These are phyloP conservation scores for Drosophila subpulchrella DNA, from an alignment of 1,140 invertebrate genomes.

Conservation along the genomic window DNA sequence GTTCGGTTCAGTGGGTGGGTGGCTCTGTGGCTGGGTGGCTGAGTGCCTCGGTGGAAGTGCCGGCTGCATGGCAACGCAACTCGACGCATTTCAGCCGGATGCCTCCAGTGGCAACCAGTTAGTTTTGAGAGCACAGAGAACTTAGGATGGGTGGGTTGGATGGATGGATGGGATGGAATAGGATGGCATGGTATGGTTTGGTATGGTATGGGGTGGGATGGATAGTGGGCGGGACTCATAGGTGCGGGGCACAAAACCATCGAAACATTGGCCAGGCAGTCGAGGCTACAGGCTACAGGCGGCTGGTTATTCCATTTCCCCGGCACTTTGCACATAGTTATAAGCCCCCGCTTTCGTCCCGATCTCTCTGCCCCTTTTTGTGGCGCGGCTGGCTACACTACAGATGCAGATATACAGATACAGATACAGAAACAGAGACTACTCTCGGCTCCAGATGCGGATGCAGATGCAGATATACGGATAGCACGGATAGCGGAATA, in stretches of 20 bases:
- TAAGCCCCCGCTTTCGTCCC: slow-evolving; percentile 26
- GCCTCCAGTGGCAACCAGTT: slow-evolving; percentile 46
- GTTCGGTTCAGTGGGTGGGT: not conserved
- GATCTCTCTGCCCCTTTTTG: not conserved
- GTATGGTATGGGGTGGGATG: not conserved
- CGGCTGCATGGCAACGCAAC: slow-evolving; percentile 43
- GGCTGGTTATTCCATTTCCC: slow-evolving; percentile 27
- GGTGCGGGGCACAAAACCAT: slow-evolving; percentile 30
- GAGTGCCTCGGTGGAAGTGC: slow-evolving; percentile 27
- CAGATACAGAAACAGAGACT: slow-evolving; percentile 38
- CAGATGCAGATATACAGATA: slow-evolving; percentile 43
- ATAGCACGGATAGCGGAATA: slow-evolving; percentile 33
- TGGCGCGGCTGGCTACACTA: slow-evolving; percentile 18
- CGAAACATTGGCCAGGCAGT: slow-evolving; percentile 34
- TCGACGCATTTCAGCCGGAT: slow-evolving; percentile 43
- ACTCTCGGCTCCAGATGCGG: slow-evolving; percentile 26
- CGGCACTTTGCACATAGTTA: slow-evolving; percentile 68
- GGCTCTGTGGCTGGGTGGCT: slow-evolving; percentile 26
- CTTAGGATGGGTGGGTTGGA: slow-evolving; percentile 12
- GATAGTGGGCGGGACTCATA: slow-evolving; percentile 10
- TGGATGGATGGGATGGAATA: not conserved
- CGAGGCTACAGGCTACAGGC: not conserved
- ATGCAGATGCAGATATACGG: slow-evolving; percentile 30
- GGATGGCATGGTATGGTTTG: not conserved
- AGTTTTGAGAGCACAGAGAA: slow-evolving; percentile 30